Evolutionary conservation across 2,113 vertebrate genomes (phyloP), one percentile per base, ranked within the genome.

Genomic region (Pollachius pollachius): DNA sequence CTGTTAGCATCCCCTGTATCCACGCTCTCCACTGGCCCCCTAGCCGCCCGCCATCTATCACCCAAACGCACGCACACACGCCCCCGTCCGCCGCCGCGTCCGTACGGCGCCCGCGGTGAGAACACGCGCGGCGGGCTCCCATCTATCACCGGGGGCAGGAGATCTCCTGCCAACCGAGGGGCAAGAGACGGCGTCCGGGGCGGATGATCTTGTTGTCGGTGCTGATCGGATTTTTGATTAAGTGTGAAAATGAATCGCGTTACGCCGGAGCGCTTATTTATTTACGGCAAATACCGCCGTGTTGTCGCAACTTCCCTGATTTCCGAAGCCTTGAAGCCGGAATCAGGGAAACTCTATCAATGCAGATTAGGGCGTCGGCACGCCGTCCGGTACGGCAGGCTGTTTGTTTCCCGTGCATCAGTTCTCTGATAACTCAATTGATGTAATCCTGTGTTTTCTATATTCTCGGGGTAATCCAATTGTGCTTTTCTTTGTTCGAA

Each of bases 21-120:
- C 85, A 85, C 83, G 87, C 87, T 80, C 81, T 88, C 84, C 81
- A 83, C 73, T 81, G 88, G 81, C 72, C 30, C 30, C 30, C 3
- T 4, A 4, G 30, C 30, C 30, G 6, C 30, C 77, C 85, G 83
- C 87, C 89, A 92, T 92, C 89, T 91, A 91, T 92, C 92, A 92
- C 77, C 52, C 74, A 77, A 62, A 61, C 81, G 73, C 79, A 85
- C 19, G 16, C 81, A 82, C 82, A 75, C 73, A 2, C 41, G 6
- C 41, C 78, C 77, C 74, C 78, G 82, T 84, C 72, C 79, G 84
- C 79, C 75, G 80, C 9, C 72, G 84, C 84, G 41, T 78, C 81
- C 84, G 83, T 69, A 67, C 76, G 64, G 77, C 67, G 41, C 73
- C 71, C 68, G 66, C 70, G 82, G 84, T 69, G 82, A 73, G 34